phyloP scores from a whole-genome alignment of 2,113 vertebrate genomes.

The Scortum barcoo region DNA sequence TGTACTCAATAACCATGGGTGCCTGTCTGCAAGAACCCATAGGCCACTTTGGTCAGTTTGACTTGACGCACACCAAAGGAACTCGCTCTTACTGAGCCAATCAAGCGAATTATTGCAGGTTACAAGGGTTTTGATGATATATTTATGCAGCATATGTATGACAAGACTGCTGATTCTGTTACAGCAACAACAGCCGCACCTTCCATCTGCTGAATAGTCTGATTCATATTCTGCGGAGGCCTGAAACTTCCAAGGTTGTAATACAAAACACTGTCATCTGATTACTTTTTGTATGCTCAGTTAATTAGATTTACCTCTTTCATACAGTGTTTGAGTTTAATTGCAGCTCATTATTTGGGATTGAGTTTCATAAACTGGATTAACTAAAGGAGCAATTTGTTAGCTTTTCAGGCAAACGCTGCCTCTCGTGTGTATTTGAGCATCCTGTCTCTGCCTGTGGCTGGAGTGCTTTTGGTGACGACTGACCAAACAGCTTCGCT shows the following conservation, averaged over 20 bases:
- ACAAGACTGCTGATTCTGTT: conserved; percentile 77
- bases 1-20: conserved; percentile 75
- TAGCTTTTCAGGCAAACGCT: conserved; percentile 25
- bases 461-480: not conserved
- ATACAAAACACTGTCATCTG: conserved; percentile 40
- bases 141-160: conserved; percentile 77
- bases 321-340: conserved; percentile 30
- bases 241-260: conserved; percentile 49
- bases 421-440: not conserved
- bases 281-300: conserved; percentile 34
- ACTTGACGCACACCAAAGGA: conserved; percentile 71
- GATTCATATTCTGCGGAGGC: conserved; percentile 53
- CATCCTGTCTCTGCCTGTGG: conserved; percentile 1
- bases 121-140: conserved; percentile 75
- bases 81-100: conserved; percentile 68
- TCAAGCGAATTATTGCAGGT: conserved; percentile 80
- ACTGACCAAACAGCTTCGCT: conserved; percentile 19
- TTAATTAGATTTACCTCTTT: conserved; percentile 55
- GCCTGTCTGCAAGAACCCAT: conserved; percentile 67
- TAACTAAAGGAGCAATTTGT: conserved; percentile 22
- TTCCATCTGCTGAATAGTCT: conserved; percentile 70
- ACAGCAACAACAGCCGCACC: conserved; percentile 58
- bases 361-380: conserved; percentile 35
- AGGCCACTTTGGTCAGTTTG: conserved; percentile 78
- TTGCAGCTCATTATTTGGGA: conserved; percentile 46